Conservation (phyloP, 2,113 vertebrate species). For the Ochotona princeps region DNA sequence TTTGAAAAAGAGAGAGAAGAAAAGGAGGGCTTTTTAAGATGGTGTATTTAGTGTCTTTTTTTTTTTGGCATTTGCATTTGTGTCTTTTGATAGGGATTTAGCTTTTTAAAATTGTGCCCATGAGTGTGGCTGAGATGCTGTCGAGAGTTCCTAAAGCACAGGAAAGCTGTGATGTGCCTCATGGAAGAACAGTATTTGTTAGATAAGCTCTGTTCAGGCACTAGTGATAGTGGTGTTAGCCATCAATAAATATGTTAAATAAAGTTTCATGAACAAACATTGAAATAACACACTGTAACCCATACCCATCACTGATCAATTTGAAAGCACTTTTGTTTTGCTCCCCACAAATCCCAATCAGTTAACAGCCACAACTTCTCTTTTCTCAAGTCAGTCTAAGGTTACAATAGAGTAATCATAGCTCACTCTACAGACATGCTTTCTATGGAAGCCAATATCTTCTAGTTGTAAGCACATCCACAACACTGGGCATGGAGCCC, state of each 20-base stretch:
- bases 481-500: no score
- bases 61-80: neutral
- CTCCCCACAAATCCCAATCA: conserved; percentile 3
- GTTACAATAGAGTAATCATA: neutral
- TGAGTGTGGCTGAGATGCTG: neutral
- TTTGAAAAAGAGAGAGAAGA: no score
- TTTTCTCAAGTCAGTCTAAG: neutral
- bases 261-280: neutral
- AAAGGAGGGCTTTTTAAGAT: no score
- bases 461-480: neutral
- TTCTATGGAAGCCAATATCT: conserved; percentile 13
- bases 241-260: neutral
- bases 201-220: neutral
- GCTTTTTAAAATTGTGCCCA: neutral
- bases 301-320: neutral
- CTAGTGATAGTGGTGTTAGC: neutral
- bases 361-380: neutral
- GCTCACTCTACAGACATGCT: neutral
- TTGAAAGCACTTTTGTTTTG: conserved; percentile 50
- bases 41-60: neutral
- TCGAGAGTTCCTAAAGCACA: neutral
- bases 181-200: neutral
- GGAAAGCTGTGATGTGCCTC: neutral
- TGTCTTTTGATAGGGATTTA: neutral
- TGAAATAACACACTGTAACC: neutral